phyloP scores from a whole-genome alignment of 2,888 invertebrate species.

The Thymelicus sylvestris region DNA sequence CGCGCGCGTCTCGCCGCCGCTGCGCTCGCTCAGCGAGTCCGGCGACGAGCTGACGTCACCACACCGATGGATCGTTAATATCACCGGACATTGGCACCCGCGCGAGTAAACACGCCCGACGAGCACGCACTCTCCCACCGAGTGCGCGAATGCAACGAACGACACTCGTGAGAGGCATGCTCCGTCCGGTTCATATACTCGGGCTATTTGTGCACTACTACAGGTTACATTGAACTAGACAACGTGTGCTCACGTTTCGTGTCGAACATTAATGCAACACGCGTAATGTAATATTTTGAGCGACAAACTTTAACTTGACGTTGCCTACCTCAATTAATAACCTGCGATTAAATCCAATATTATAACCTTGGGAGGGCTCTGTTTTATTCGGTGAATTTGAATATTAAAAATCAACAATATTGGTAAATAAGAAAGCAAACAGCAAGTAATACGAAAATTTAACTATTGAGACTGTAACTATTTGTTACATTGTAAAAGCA shows the following conservation, averaged over 20 bases:
- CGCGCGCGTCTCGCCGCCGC: conserved; percentile 89
- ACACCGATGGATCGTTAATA: background rate
- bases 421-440: too few relatives aligned
- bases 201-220: background rate
- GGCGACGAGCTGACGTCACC: conserved; percentile 91
- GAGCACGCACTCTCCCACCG: background rate
- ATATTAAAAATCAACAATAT: too few relatives aligned
- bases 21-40: conserved; percentile 94
- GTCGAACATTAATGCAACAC: too few relatives aligned
- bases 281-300: too few relatives aligned
- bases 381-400: too few relatives aligned
- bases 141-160: too few relatives aligned
- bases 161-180: too few relatives aligned
- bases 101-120: background rate
- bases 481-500: background rate
- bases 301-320: too few relatives aligned
- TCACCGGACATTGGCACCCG: background rate
- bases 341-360: background rate
- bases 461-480: background rate
- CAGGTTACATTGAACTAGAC: too few relatives aligned
- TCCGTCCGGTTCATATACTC: background rate
- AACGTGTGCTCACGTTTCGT: too few relatives aligned
- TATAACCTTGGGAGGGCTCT: background rate
- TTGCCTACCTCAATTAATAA: background rate
- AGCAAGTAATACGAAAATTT: background rate